Conservation (phyloP, 1,140 invertebrate species). For the Hirudo medicinalis region DNA sequence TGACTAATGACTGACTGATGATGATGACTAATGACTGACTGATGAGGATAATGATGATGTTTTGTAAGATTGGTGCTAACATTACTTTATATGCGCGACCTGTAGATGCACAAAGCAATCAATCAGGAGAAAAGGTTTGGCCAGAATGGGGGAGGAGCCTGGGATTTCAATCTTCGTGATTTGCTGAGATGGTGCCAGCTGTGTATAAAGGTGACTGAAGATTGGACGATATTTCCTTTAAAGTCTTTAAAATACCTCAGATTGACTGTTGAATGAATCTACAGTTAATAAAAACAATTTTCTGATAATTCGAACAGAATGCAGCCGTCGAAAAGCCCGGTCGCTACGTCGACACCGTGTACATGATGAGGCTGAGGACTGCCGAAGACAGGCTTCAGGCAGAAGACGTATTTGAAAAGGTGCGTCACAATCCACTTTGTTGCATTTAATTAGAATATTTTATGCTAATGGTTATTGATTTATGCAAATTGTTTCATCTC, state of each 20-base stretch:
- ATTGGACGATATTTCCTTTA: too few species aligned
- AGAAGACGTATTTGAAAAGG: background rate
- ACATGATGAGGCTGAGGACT: constrained; percentile 65
- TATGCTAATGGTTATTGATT: too few species aligned
- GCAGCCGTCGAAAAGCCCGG: constrained; percentile 44
- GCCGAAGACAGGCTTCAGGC: constrained; percentile 43
- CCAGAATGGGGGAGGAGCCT: constrained; percentile 57
- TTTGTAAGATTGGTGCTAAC: background rate
- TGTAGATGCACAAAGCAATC: constrained; percentile 7
- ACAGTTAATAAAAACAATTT: too few species aligned
- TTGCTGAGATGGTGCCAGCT: constrained; percentile 79
- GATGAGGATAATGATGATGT: too few species aligned
- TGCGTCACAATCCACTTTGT: background rate
- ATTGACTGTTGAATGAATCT: too few species aligned
- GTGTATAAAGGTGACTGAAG: constrained; percentile 17
- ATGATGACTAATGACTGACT: too few species aligned
- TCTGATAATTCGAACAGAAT: constrained; percentile 12
- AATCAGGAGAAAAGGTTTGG: constrained; percentile 48
- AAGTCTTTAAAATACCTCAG: too few species aligned
- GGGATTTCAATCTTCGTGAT: constrained; percentile 94
- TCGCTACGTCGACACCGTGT: constrained; percentile 60
- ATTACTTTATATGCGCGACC: background rate
- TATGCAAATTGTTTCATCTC: too few species aligned
- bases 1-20: too few species aligned
- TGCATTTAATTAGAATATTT: too few species aligned